Base-by-base conservation (phyloP, 2,797 vertebrate genomes). In the Anabacerthia variegaticeps region DNA sequence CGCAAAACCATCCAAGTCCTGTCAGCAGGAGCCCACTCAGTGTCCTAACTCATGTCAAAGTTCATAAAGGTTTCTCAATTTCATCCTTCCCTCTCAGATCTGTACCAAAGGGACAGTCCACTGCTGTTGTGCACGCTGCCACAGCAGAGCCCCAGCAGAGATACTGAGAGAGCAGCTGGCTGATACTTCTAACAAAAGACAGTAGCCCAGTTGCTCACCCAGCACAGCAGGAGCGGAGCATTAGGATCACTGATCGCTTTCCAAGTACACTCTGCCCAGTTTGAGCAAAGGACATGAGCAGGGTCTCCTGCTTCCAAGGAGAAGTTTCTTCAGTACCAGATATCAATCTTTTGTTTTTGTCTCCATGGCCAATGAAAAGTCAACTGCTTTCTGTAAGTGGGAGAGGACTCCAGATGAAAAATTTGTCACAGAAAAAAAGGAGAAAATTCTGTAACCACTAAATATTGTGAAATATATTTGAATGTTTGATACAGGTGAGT, bases 1-100 rank as follows among this genome's bases (percentile, higher is more conserved):
- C 0, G 0, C 30, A 51, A 71, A 89, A 8, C 24, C 21, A 48
- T n/a, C 6, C 16, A 58, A 59, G 18, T 44, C 49, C n/a, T 36
- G 36, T 27, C 8, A 12, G 23, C 63, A 75, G 58, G 27, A 75
- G 28, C 49, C 6, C 0, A 0, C 28, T 69, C 44, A 32, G 27
- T 48, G 65, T 22, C 7, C 16, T 21, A 37, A 39, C 23, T 76
- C 49, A 14, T 12, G 14, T 37, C 54, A 59, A 62, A 88, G n/a
- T 14, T 59, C 24, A 17, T 2, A 0, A 37, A 58, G 26, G 54
- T 55, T 85, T 82, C 58, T 74, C 23, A 34, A 10, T 54, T 34
- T 54, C 48, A 14, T 49, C 37, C 13, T 26, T 36, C 23, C 17
- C 37, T 62, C 65, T 76, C 28, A 77, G 32, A 58, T 14, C 37